Evolutionary conservation across 2,797 vertebrate genomes (phyloP).

Genomic region (Hozukius guyotensis): DNA sequence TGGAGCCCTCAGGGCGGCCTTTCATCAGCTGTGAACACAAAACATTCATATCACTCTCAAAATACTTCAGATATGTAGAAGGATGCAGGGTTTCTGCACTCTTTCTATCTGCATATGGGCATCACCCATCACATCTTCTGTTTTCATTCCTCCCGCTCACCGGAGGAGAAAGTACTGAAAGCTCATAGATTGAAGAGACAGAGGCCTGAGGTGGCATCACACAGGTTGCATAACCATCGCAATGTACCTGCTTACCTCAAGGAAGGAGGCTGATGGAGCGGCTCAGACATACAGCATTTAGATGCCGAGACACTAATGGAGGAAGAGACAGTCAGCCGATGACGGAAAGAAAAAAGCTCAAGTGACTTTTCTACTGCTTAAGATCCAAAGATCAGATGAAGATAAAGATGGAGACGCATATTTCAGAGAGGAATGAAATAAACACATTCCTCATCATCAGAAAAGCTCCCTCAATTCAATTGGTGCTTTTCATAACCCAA

Average conservation of each 20-base stretch:
- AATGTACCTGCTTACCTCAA: slow-evolving; percentile 1
- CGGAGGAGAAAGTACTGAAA: slow-evolving; percentile 26
- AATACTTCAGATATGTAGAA: neutral
- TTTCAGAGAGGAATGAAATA: neutral
- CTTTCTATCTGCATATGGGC: neutral
- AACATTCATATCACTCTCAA: neutral
- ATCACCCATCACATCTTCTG: slow-evolving; percentile 1
- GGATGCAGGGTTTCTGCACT: neutral
- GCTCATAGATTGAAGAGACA: neutral
- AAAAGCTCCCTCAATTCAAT: neutral
- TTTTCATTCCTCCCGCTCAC: slow-evolving; percentile 41
- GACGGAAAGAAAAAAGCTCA: too few relatives aligned
- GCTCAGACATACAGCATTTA: neutral
- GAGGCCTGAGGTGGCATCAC: slow-evolving; percentile 14
- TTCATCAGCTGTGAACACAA: neutral
- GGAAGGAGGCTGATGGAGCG: neutral
- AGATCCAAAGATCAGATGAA: neutral
- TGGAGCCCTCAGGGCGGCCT: neutral
- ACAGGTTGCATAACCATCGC: slow-evolving; percentile 30
- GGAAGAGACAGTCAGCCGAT: neutral
- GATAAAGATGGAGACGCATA: neutral
- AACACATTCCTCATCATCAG: neutral
- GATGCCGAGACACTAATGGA: neutral
- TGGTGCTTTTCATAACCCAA: neutral
- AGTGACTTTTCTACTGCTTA: neutral